Percentiles rank a stretch among this genome's conserved stretches.
Conservation (phyloP, 1,140 invertebrate genomes). For the Drosophila subpulchrella region DNA sequence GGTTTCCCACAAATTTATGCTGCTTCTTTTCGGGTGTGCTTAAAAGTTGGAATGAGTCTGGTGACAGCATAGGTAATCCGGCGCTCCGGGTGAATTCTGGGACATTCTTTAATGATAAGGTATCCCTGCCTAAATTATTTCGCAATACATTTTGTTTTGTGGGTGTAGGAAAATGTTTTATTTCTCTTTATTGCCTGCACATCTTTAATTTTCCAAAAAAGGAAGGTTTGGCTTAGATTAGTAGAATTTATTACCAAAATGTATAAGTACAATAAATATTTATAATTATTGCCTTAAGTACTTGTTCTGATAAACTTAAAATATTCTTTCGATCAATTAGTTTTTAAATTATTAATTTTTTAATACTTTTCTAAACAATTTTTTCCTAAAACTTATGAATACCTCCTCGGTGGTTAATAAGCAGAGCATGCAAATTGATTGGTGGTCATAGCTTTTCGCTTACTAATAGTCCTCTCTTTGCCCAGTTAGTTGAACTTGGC, state of each 20-base stretch:
- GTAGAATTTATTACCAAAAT: too few species aligned
- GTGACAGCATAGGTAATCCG: constrained; percentile 21
- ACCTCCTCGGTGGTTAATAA: constrained; percentile 3
- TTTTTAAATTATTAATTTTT: too few species aligned
- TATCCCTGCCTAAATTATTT: neutral
- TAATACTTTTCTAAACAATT: too few species aligned
- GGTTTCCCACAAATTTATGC: constrained; percentile 55
- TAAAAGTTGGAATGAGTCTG: constrained; percentile 9
- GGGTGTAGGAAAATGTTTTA: neutral
- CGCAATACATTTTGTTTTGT: neutral
- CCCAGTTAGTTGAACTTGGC: constrained; percentile 55
- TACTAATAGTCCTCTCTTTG: constrained; percentile 1
- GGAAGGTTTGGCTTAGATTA: too few species aligned
- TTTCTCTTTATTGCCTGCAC: too few species aligned
- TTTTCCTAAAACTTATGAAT: neutral
- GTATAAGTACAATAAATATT: too few species aligned
- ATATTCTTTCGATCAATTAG: too few species aligned
- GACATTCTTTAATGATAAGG: neutral
- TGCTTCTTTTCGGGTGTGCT: constrained; percentile 5
- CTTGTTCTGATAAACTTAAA: too few species aligned
- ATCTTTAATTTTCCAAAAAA: too few species aligned
- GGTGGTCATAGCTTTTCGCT: neutral
- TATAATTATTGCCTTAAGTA: too few species aligned
- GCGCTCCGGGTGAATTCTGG: neutral
- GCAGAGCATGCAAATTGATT: constrained; percentile 64